phyloP scores from a whole-genome alignment of 2,797 vertebrate genomes.

The Falco peregrinus region DNA sequence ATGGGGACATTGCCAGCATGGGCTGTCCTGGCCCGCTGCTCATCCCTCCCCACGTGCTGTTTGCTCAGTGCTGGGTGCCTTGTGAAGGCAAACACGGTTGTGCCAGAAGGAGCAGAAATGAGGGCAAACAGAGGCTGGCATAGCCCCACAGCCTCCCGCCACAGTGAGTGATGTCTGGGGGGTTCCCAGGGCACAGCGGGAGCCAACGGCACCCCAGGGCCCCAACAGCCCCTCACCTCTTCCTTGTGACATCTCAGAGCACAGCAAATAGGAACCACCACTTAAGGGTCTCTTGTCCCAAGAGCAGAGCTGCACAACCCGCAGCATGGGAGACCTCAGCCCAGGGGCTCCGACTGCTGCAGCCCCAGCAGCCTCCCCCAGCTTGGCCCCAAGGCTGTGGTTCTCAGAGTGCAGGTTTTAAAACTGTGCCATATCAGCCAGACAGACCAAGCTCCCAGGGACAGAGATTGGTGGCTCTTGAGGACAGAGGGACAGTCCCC shows the following conservation, averaged over 20 bases:
- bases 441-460: accelerated
- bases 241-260: neutral
- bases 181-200: neutral
- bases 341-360: neutral
- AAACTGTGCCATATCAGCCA: neutral
- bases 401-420: neutral
- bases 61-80: neutral
- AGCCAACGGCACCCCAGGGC: accelerated
- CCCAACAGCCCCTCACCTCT: neutral
- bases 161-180: accelerated
- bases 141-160: accelerated
- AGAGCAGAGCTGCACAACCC: neutral
- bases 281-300: neutral
- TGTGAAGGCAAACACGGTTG: constrained; percentile 11
- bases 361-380: neutral
- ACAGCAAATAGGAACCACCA: accelerated
- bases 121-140: neutral
- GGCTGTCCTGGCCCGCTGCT: constrained; percentile 36
- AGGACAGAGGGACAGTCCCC: neutral
- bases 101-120: neutral
- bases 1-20: neutral
- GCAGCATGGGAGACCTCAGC: neutral
- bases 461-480: neutral
- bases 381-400: accelerated
- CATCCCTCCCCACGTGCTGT: neutral